These are phyloP conservation scores for Chelon labrosus DNA, from an alignment of 2,797 vertebrate species.

Conservation along the genomic window DNA sequence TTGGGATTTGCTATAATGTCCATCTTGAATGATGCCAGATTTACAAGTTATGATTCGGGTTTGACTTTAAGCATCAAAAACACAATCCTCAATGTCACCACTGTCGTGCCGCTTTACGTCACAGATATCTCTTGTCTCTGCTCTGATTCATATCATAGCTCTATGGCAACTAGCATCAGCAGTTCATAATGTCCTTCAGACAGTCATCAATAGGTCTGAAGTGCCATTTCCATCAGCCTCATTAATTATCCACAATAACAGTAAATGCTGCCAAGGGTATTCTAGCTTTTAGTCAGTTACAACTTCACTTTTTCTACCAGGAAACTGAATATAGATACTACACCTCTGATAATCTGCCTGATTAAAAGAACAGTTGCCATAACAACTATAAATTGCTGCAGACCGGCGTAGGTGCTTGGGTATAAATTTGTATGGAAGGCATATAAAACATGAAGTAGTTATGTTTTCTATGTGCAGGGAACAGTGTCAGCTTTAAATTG, in stretches of 20 bases:
- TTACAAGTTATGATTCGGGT: not conserved
- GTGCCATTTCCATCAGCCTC: conserved; percentile 32
- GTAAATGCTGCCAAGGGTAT: conserved; percentile 38
- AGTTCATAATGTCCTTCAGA: conserved; percentile 51
- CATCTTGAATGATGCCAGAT: not conserved
- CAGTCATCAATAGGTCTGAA: conserved; percentile 59
- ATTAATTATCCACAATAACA: conserved; percentile 54
- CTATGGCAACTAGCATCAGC: conserved; percentile 40
- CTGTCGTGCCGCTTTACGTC: not conserved
- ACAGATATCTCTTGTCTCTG: conserved; percentile 18
- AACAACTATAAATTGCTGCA: conserved; percentile 37
- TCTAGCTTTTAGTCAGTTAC: conserved; percentile 30
- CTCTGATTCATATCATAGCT: conserved; percentile 40
- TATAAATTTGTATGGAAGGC: conserved; percentile 6
- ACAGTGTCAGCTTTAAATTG: not conserved
- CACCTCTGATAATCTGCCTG: conserved; percentile 35
- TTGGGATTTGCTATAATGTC: not conserved
- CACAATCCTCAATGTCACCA: not conserved
- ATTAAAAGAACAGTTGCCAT: conserved; percentile 41
- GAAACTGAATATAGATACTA: conserved; percentile 33
- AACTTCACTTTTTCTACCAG: conserved; percentile 11
- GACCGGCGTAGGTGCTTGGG: not conserved
- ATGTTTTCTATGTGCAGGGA: not conserved
- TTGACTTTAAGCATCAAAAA: conserved; percentile 1
- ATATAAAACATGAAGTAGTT: not conserved